phyloP scores from a whole-genome alignment of 2,797 vertebrate species.

The Melanogrammus aeglefinus region DNA sequence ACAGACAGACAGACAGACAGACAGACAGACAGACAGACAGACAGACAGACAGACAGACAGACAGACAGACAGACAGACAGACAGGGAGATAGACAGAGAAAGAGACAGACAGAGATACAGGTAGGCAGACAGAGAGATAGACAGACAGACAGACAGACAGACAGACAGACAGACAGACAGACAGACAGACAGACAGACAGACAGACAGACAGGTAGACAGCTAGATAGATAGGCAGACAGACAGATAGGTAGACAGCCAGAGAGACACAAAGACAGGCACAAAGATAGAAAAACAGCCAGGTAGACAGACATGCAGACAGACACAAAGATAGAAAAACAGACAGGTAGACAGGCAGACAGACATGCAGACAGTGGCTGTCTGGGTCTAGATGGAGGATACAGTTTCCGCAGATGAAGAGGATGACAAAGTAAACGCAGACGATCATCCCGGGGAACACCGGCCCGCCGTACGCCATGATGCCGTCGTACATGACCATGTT shows the following conservation, averaged over 20 bases:
- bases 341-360: neutral
- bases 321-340: conserved; percentile 1
- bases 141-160: too few relatives aligned
- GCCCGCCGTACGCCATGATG: conserved; percentile 76
- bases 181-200: too few relatives aligned
- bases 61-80: neutral
- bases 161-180: too few relatives aligned
- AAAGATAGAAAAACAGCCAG: too few relatives aligned
- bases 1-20: neutral
- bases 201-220: too few relatives aligned
- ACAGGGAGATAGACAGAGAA: neutral
- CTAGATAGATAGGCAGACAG: too few relatives aligned
- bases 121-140: too few relatives aligned
- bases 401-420: conserved; percentile 79
- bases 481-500: conserved; percentile 79
- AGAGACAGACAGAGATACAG: too few relatives aligned
- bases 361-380: neutral
- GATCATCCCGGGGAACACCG: conserved; percentile 75
- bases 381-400: conserved; percentile 62
- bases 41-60: neutral
- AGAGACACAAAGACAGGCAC: too few relatives aligned
- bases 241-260: too few relatives aligned
- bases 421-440: conserved; percentile 79
- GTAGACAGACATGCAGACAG: too few relatives aligned
- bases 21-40: neutral